phyloP scores from a whole-genome alignment of 2,888 invertebrate genomes.

The Sepiola atlantica region DNA sequence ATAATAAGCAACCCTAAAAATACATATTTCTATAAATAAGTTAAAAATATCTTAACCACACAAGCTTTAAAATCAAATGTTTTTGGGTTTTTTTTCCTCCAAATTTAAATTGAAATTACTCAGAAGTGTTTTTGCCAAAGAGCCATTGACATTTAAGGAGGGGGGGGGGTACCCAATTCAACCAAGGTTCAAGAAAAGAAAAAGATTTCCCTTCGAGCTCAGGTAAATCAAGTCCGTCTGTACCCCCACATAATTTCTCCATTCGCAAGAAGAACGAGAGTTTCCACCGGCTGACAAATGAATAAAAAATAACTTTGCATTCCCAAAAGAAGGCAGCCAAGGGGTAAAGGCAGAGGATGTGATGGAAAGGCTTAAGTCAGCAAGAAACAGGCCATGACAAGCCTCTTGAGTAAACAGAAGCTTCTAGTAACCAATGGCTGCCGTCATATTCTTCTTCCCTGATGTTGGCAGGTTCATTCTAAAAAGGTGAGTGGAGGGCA shows the following conservation, averaged over 20 bases:
- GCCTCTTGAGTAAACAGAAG: constrained; percentile 9
- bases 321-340: neutral
- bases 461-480: constrained; percentile 5
- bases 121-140: neutral
- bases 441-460: neutral
- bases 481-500: neutral
- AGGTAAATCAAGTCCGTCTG: neutral
- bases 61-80: too few relatives aligned
- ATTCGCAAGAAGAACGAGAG: neutral
- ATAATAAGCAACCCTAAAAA: neutral
- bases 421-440: neutral
- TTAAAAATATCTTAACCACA: too few relatives aligned
- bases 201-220: neutral
- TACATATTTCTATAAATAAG: too few relatives aligned
- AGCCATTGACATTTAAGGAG: neutral
- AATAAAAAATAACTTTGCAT: neutral
- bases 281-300: neutral
- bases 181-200: neutral
- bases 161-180: neutral
- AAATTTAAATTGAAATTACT: neutral
- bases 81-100: too few relatives aligned
- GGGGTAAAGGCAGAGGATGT: neutral
- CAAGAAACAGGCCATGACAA: constrained; percentile 18
- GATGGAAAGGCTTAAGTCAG: neutral
- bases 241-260: neutral